Conservation (phyloP, 1,140 invertebrate genomes). For the Choristoneura fumiferana region DNA sequence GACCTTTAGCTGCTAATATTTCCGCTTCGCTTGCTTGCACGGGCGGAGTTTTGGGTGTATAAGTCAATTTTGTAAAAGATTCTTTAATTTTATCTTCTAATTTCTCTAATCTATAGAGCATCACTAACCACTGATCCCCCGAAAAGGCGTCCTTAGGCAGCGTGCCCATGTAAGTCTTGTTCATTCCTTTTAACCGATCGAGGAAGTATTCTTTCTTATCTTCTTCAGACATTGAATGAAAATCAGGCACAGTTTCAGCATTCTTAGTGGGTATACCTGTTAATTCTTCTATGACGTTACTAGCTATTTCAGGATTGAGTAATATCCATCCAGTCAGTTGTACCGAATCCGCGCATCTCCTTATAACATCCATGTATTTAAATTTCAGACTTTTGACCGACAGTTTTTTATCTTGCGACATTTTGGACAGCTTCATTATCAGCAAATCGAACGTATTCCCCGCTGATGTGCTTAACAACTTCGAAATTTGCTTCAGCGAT, state of each 20-base stretch:
- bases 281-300: conserved; percentile 56
- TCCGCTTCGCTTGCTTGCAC: conserved; percentile 63
- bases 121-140: conserved; percentile 68
- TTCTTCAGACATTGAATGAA: conserved; percentile 40
- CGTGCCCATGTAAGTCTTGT: conserved; percentile 59
- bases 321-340: conserved; percentile 58
- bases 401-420: conserved; percentile 53
- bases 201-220: conserved; percentile 63
- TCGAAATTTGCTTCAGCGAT: conserved; percentile 52
- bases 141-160: conserved; percentile 59
- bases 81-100: conserved; percentile 62
- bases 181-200: conserved; percentile 56
- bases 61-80: conserved; percentile 43
- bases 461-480: conserved; percentile 49
- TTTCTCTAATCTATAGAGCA: conserved; percentile 64
- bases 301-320: conserved; percentile 52
- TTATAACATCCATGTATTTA: conserved; percentile 60
- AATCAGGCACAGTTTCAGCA: conserved; percentile 50
- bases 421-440: conserved; percentile 59
- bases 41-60: conserved; percentile 32
- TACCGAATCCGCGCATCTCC: conserved; percentile 54
- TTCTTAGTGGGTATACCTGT: conserved; percentile 49
- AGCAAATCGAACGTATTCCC: conserved; percentile 61
- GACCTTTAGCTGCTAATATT: conserved; percentile 66
- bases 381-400: conserved; percentile 61